Base-by-base conservation (phyloP, 2,888 invertebrate genomes). In the Melikaiella ostensackeni region DNA sequence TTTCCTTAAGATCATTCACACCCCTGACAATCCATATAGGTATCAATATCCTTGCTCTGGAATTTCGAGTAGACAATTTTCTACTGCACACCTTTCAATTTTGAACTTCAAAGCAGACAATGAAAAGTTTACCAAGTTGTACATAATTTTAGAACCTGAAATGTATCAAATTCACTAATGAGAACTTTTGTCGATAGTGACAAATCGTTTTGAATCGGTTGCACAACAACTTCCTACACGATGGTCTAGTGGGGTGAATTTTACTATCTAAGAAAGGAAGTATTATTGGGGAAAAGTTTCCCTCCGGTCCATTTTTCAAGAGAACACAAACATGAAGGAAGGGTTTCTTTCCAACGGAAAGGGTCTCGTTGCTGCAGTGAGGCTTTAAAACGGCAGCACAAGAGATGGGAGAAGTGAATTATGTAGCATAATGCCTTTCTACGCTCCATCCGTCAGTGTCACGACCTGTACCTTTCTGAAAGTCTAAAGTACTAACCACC, bases 361-460 rank as follows among this genome's bases (percentile, higher is more conserved):
- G n/a, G n/a, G n/a, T n/a, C n/a, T n/a, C n/a, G n/a, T n/a, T n/a
- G n/a, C n/a, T n/a, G 78, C 66, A 77, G 79, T 80, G 80, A 79
- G 84, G 84, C 83, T 78, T 83, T 66, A 79, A 77, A 42, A 59
- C 33, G 11, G 38, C 73, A 33, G 74, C 62, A 64, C 55, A 76
- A 63, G 77, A 79, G 75, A 73, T 79, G 82, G 76, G 78, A 80
- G 83, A 79, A 84, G 86, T 90, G 88, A 89, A 90, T 90, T 89
- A 89, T 89, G 87, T 87, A 88, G 84, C 84, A 89, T 88, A 90
- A 89, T 87, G 84, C 82, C 85, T 88, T 86, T 88, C 86, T 85
- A 85, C 80, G 86, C 85, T 87, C 84, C 88, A 90, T 90, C 84
- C 87, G 89, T 90, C 90, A 90, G 86, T 82, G 90, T 90, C 90